Evolutionary conservation across 92 coral and sea anemone genomes (phyloP), one percentile per base, ranked within the genome.

Genomic region (Actinostola sp.): DNA sequence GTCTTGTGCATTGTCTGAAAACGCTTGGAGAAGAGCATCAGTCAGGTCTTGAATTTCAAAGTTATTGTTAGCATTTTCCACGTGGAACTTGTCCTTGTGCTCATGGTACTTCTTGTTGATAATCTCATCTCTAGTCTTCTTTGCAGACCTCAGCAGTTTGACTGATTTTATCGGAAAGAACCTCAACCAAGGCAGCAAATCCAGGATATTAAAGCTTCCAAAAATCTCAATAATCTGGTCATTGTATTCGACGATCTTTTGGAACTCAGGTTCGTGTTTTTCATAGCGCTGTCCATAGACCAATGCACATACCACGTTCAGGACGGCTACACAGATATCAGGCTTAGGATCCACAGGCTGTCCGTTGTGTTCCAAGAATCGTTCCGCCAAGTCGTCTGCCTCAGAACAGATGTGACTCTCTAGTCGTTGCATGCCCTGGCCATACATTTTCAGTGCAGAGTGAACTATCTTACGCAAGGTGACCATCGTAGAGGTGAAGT

Each of bases 261-360:
- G 57, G 61, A 91, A 91, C 73, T 91, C 93, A 21, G 84, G 85
- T 36, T 91, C 93, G 24, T 88, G 85, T 15, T 80, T 60, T 21
- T 81, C 74, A 49, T 88, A 91, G 31, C 97, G 76, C 53, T 88
- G 82, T 8, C 97, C 97, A 50, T 79, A 91, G 32, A 91, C 85
- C 19, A 78, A 48, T 16, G 92, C 82, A 43, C 92, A 91, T 15
- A 91, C 88, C 7, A 88, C 90, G 30, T 91, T 91, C 35, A 91
- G 44, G 32, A 87, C 64, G 2, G 93, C 61, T 2, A 81, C 86
- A 9, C 60, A 48, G 25, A 91, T 62, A 52, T 91, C 89, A 29
- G 61, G 63, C 51, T 84, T 88, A 64, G 97, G 93, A 38, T 91
- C 86, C 19, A 91, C 51, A 0, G 90, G 73, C 11, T 57, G 36